Conservation (phyloP, 2,888 invertebrate genomes). For the Himalopsyche anomala region DNA sequence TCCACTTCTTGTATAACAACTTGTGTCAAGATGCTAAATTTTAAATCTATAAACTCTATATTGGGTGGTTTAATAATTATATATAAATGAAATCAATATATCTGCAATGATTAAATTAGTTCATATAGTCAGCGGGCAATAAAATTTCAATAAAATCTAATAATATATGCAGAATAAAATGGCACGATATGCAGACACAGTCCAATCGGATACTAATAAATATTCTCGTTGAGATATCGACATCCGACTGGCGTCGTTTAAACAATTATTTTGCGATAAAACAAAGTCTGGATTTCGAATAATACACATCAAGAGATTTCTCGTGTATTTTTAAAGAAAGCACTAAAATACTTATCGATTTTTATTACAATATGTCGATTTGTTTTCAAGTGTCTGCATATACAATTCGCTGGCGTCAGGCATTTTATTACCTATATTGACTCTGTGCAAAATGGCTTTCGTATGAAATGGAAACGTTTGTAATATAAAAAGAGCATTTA, state of each 20-base stretch:
- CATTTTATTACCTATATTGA: neutral
- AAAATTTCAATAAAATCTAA: neutral
- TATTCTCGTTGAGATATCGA: too few relatives aligned
- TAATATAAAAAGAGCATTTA: neutral
- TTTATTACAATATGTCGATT: slow-evolving; percentile 9
- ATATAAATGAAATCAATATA: too few relatives aligned
- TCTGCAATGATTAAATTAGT: too few relatives aligned
- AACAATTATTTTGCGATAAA: slow-evolving; percentile 11
- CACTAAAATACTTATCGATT: slow-evolving; percentile 5
- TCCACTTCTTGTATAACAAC: too few relatives aligned
- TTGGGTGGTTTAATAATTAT: too few relatives aligned
- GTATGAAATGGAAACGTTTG: neutral
- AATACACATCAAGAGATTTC: neutral
- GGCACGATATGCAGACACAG: neutral
- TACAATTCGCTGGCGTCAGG: neutral
- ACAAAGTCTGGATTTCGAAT: slow-evolving; percentile 12
- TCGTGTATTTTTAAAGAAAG: neutral
- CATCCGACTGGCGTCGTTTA: neutral
- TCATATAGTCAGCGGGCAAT: neutral
- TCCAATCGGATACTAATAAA: too few relatives aligned
- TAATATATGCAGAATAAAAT: neutral
- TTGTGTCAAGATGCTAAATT: too few relatives aligned
- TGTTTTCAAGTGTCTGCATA: neutral
- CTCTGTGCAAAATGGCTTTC: neutral
- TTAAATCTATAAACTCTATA: too few relatives aligned